phyloP scores from a whole-genome alignment of 2,113 vertebrate genomes.

The Cacatua alba region DNA sequence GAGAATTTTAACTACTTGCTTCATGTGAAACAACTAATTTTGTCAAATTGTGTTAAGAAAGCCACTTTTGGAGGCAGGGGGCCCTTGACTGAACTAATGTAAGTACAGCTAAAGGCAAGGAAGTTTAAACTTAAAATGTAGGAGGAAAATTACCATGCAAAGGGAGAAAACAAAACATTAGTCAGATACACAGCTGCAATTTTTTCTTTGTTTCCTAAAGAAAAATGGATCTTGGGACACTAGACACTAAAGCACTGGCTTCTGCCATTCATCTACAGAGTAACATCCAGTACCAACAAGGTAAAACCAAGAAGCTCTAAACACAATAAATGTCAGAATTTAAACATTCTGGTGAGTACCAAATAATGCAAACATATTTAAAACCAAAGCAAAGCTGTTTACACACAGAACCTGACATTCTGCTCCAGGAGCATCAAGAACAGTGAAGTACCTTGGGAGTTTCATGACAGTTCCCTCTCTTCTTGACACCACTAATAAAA shows the following conservation, averaged over 20 bases:
- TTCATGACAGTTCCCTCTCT: neutral
- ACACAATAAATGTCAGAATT: accelerated
- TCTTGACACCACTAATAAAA: neutral
- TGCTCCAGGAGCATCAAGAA: neutral
- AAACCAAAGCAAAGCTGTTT: neutral
- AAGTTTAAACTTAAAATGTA: neutral
- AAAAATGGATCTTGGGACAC: too few species aligned
- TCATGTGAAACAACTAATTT: neutral
- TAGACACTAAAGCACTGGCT: neutral
- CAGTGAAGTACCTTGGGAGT: neutral
- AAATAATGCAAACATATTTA: neutral
- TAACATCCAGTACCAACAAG: neutral
- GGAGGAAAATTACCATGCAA: neutral
- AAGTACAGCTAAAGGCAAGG: neutral
- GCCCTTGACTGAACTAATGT: neutral
- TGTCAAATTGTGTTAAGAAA: neutral
- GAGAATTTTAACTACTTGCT: neutral
- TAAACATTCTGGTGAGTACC: neutral
- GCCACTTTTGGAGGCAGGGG: neutral
- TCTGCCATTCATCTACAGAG: neutral
- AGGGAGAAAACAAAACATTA: neutral
- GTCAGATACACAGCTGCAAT: neutral
- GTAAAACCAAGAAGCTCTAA: neutral
- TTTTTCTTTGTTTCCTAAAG: neutral
- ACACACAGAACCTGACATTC: neutral